Base-by-base conservation (phyloP, 1,140 invertebrate genomes). In the Drosophila persimilis region DNA sequence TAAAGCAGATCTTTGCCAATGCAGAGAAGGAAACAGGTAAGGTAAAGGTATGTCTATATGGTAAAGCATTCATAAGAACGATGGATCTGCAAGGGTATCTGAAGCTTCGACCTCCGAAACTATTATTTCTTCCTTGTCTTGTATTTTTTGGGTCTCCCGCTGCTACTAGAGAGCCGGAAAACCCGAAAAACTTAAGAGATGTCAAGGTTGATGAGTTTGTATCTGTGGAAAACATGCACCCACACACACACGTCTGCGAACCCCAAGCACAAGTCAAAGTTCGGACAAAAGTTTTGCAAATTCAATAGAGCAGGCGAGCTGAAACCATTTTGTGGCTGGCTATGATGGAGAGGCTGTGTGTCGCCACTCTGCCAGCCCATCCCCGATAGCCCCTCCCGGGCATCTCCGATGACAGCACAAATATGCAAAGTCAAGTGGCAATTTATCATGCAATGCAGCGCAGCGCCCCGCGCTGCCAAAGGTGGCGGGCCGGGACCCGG, bases 351-450 rank as follows among this genome's bases (percentile, higher is more conserved):
- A 7, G 11, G 17, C 53, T 15, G 59, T 65, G 9, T 7, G 29
- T 2, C 11, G 0, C 6, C 8, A 41, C 31, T 56, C 39, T 31
- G 4, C 29, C 15, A 43, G 1, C 17, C 13, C 24, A 26, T 26
- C n/a, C 62, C 17, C 44, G 9, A 65, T 53, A 44, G 44, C 58
- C 50, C 39, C 43, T 46, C n/a, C 8, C 52, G 58, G 24, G 24
- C 24, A 20, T 20, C 84, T 52, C 73, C 61, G 54, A 59, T 70
- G 76, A 73, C 63, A 73, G 51, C 73, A 55, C 69, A 81, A 86
- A 86, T 86, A 85, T 85, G 81, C 81, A 86, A 85, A 85, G 81
- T 85, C 81, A 85, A 85, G 81, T 86, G 81, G 77, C 81, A 85
- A 85, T 85, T 85, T 85, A 85, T 85, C 81, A 85, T 80, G 51